phyloP scores from a whole-genome alignment of 2,888 invertebrate genomes.

The Synanthedon vespiformis region DNA sequence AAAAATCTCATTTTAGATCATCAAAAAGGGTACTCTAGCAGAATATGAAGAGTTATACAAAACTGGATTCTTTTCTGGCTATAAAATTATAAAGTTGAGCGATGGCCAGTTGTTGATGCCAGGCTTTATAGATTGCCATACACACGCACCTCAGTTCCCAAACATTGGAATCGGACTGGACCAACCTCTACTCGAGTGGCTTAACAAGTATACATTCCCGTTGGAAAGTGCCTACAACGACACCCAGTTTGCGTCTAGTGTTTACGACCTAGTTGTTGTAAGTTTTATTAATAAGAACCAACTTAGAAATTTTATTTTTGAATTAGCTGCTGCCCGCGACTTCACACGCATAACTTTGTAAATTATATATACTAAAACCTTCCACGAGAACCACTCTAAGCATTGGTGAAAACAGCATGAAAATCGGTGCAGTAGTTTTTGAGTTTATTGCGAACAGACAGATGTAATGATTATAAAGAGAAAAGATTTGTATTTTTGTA shows the following conservation, averaged over 20 bases:
- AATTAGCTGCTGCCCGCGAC: too few species aligned
- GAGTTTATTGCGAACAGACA: too few species aligned
- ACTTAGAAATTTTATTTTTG: too few species aligned
- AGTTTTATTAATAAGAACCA: constrained; percentile 36
- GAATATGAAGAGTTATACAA: constrained; percentile 22
- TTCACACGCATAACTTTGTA: too few species aligned
- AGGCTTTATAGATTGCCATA: constrained; percentile 90
- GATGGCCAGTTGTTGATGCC: constrained; percentile 81
- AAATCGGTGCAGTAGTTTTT: too few species aligned
- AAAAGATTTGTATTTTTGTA: too few species aligned
- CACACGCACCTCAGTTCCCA: constrained; percentile 90
- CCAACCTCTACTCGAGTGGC: constrained; percentile 84
- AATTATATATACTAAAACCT: too few species aligned
- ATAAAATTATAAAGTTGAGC: constrained; percentile 22
- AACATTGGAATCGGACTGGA: constrained; percentile 88
- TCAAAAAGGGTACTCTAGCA: constrained; percentile 23
- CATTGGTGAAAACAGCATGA: too few species aligned
- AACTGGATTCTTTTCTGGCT: constrained; percentile 19
- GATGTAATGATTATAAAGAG: too few species aligned
- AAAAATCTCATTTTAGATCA: constrained; percentile 26
- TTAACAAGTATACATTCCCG: constrained; percentile 87
- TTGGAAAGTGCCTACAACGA: constrained; percentile 80
- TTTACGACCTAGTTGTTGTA: constrained; percentile 86
- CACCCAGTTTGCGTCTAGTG: constrained; percentile 73
- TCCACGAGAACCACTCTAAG: too few species aligned